Evolutionary conservation across 64 coral and sea anemone species (phyloP), one percentile per base, ranked within the genome.

Genomic region (Stichodactyla helianthus): DNA sequence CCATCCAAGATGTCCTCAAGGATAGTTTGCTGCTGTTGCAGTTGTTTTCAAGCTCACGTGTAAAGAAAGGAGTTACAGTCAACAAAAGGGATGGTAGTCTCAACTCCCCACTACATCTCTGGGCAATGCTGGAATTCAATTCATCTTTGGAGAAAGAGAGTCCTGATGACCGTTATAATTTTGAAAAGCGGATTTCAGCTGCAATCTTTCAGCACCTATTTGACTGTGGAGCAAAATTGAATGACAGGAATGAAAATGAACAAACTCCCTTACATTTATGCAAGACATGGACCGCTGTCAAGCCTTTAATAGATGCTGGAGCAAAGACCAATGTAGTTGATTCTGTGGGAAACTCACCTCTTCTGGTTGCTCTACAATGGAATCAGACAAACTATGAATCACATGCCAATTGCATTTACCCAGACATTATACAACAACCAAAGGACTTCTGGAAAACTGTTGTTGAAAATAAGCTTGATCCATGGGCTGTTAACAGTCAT

Each of bases 381-480:
- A 44, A 22, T 22, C 67, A 71, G 7, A 71, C 6, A 0, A 16
- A 8, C 18, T 0, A 22, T 22, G 35, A 44, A 44, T 1, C 35
- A 44, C 35, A 44, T 71, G 18, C 13, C 18, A 27, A 71, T 22
- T 22, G 67, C 7, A 22, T 71, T 71, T 71, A 22, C 20, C 18
- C 13, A 22, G 67, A 19, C 20, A 22, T 20, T 19, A 19, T 8
- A 71, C 7, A 71, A 8, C 13, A 11, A 22, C 67, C 67, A 8
- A 27, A 71, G 20, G 67, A 22, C 7, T 71, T 71, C 20, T 71
- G 67, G 67, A 71, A 71, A 27, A 71, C 7, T 22, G 67, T 27
- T 71, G 20, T 71, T 27, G 67, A 71, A 20, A 71, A 19, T 67
- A n/a, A 26, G 83, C 80, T 65, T 53, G 71, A 55, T 84, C 90